Conservation (phyloP, 2,888 invertebrate species). For the Chydorus sphaericus region DNA sequence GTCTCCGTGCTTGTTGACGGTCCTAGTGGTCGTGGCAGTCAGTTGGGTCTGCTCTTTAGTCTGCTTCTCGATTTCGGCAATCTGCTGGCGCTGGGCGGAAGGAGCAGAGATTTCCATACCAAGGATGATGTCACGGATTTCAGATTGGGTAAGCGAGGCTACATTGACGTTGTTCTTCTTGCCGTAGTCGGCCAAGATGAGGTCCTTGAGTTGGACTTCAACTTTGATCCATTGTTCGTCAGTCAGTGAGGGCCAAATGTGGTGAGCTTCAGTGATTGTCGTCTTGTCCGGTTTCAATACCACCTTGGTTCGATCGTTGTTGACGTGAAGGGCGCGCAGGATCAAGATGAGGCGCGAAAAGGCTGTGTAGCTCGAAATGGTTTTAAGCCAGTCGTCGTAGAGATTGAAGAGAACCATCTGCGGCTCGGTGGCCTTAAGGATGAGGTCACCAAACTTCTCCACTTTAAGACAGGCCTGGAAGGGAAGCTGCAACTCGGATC, state of each 20-base stretch:
- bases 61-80: conserved; percentile 99
- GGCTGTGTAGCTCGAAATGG: conserved; percentile 97
- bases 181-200: conserved; percentile 96
- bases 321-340: conserved; percentile 90
- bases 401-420: conserved; percentile 99
- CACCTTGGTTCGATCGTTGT: conserved; percentile 97
- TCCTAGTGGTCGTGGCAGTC: conserved; percentile 94
- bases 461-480: conserved; percentile 98
- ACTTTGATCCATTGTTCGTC: conserved; percentile 99
- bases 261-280: conserved; percentile 96
- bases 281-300: conserved; percentile 98
- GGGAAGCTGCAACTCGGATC: conserved; percentile 92
- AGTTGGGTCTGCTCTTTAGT: conserved; percentile 97
- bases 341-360: conserved; percentile 95
- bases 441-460: conserved; percentile 98
- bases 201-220: conserved; percentile 93
- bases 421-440: conserved; percentile 96
- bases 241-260: conserved; percentile 95
- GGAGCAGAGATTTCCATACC: conserved; percentile 99
- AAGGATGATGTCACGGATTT: conserved; percentile 96
- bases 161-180: conserved; percentile 99
- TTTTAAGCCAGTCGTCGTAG: conserved; percentile 99
- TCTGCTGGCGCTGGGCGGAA: conserved; percentile 96
- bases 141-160: conserved; percentile 95
- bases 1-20: conserved; percentile 98